Conservation (phyloP, 2,113 vertebrate species). For the Tyrannus savana region DNA sequence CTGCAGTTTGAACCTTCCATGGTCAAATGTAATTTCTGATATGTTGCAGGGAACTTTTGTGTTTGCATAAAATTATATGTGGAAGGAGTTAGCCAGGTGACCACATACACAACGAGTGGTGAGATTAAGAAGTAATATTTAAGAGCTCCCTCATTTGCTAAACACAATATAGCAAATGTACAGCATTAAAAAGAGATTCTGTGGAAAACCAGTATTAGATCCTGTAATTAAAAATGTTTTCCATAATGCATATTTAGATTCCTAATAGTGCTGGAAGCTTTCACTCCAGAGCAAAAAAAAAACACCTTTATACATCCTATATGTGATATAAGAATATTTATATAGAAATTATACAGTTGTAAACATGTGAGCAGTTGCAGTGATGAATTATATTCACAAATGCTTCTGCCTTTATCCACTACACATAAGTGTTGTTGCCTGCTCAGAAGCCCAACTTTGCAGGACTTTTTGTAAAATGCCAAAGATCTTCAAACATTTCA, state of each 20-base stretch:
- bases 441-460: not conserved
- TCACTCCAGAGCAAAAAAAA: not conserved
- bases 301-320: rapidly evolving
- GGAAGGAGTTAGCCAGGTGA: not conserved
- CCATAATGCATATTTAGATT: not conserved
- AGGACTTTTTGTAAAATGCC: not conserved
- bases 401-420: not conserved
- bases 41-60: not conserved
- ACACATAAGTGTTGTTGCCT: not conserved
- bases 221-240: not conserved
- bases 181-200: not conserved
- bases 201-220: not conserved
- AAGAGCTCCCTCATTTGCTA: not conserved
- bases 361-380: not conserved
- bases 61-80: not conserved
- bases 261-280: not conserved
- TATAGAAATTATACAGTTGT: not conserved
- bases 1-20: not conserved
- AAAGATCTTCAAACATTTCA: not conserved
- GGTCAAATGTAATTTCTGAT: not conserved
- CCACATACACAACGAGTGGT: not conserved
- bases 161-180: not conserved
- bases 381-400: not conserved
- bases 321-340: not conserved
- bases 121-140: not conserved